Evolutionary conservation across 2,888 invertebrate genomes (phyloP).

Genomic region (Myopa tessellatipennis): DNA sequence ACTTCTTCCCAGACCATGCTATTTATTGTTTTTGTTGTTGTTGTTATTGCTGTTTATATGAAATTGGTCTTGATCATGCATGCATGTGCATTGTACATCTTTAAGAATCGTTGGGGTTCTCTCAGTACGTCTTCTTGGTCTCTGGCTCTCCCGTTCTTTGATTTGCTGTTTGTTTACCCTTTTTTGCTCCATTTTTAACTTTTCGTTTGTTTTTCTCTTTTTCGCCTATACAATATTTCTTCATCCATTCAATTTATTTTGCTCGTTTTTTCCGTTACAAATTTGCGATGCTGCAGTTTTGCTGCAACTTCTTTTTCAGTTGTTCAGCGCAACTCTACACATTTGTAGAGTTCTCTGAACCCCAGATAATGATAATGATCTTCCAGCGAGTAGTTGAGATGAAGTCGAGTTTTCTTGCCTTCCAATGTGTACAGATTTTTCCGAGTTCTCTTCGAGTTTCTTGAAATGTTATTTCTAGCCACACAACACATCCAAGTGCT

Average conservation of each 20-base stretch:
- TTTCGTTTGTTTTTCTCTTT: neutral
- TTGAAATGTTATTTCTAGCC: neutral
- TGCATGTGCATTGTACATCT: constrained; percentile 5
- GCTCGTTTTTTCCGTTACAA: constrained; percentile 44
- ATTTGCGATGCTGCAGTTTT: constrained; percentile 24
- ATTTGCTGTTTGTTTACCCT: constrained; percentile 31
- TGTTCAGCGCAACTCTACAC: constrained; percentile 27
- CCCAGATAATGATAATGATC: constrained; percentile 26
- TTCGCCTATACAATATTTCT: neutral
- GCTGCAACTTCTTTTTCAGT: constrained; percentile 24
- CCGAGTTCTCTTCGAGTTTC: constrained; percentile 2
- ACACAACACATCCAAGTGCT: neutral
- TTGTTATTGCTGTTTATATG: neutral
- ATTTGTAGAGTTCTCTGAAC: constrained; percentile 40
- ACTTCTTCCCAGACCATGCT: neutral
- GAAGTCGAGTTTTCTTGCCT: constrained; percentile 3
- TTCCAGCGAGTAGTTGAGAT: constrained; percentile 18
- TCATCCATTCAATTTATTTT: constrained; percentile 13
- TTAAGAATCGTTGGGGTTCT: constrained; percentile 25
- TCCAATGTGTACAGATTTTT: neutral
- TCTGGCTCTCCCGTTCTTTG: neutral
- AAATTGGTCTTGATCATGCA: neutral
- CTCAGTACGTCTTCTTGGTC: constrained; percentile 12
- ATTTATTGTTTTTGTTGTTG: neutral
- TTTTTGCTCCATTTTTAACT: neutral